Percentiles rank a stretch among this genome's conserved stretches.
Evolutionary conservation across 2,888 invertebrate species (phyloP).

Genomic region (Pinctada fucata): DNA sequence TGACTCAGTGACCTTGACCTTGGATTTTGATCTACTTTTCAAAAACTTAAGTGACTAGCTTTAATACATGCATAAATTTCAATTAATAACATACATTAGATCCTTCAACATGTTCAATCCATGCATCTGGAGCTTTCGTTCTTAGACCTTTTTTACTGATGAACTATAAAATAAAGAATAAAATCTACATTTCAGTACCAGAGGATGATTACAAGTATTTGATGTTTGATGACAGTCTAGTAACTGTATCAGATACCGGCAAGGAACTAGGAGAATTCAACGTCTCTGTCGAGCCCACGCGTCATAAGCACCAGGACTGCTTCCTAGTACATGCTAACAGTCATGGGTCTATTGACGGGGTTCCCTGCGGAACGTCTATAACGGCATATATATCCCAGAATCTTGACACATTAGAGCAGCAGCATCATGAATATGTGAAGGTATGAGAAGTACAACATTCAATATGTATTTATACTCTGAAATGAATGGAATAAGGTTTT

Average conservation of each 20-base stretch:
- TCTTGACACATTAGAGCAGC: conserved; percentile 76
- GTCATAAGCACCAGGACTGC: conserved; percentile 69
- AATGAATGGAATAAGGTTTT: not conserved
- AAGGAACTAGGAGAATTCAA: conserved; percentile 75
- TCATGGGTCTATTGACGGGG: conserved; percentile 75
- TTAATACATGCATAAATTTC: no score
- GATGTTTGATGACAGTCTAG: conserved; percentile 73
- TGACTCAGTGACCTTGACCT: no score
- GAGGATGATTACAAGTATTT: conserved; percentile 73
- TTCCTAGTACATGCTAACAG: conserved; percentile 76
- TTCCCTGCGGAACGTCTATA: conserved; percentile 76
- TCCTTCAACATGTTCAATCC: no score
- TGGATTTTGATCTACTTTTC: no score
- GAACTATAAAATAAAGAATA: no score
- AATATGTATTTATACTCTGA: not conserved
- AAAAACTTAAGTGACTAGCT: no score
- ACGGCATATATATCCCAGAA: conserved; percentile 72
- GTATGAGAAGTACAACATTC: conserved; percentile 49
- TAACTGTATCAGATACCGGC: conserved; percentile 75
- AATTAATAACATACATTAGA: no score
- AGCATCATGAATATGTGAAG: conserved; percentile 77
- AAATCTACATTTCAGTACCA: conserved; percentile 51
- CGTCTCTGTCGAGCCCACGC: conserved; percentile 69
- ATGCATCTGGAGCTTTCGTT: no score
- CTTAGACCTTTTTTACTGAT: no score